phyloP scores from a whole-genome alignment of 2,113 vertebrate species.

The Zeus faber region DNA sequence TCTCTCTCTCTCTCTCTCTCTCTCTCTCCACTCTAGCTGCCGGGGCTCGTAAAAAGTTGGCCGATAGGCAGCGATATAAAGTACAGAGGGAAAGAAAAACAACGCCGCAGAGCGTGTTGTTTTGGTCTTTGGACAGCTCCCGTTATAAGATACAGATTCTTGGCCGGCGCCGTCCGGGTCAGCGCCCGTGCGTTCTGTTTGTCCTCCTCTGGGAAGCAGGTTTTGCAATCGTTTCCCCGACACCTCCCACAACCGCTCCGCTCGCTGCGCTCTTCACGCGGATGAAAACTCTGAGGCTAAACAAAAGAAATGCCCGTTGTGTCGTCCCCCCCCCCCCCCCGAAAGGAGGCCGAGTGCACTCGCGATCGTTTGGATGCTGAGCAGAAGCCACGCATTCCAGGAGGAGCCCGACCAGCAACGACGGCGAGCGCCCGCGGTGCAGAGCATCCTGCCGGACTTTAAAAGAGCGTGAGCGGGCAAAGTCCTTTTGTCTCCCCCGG shows the following conservation, averaged over 20 bases:
- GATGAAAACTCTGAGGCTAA: too few relatives aligned
- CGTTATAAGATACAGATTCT: constrained; percentile 10
- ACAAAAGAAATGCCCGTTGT: neutral
- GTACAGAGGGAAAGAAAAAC: constrained; percentile 23
- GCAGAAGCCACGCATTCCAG: constrained; percentile 36
- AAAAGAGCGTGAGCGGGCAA: constrained; percentile 19
- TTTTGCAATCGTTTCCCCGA: too few relatives aligned
- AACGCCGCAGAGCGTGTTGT: constrained; percentile 15
- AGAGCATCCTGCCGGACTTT: constrained; percentile 21
- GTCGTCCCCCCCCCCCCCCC: too few relatives aligned
- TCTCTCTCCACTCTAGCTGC: constrained; percentile 38
- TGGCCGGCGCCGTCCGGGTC: neutral
- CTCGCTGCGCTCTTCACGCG: too few relatives aligned
- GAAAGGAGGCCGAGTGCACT: too few relatives aligned
- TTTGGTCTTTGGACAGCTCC: constrained; percentile 14
- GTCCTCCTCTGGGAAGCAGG: too few relatives aligned
- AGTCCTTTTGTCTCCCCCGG: constrained; percentile 18
- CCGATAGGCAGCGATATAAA: constrained; percentile 30
- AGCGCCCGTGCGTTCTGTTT: too few relatives aligned
- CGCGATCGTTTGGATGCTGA: constrained; percentile 27
- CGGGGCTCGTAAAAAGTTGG: too few relatives aligned
- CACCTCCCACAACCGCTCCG: too few relatives aligned
- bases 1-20: neutral
- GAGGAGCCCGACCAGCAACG: constrained; percentile 16
- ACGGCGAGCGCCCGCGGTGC: constrained; percentile 25